A percentile compares a stretch with the other conserved stretches of the same genome.
Evolutionary conservation across 2,888 invertebrate genomes (phyloP).

Genomic region (Peribatodes rhomboidaria): DNA sequence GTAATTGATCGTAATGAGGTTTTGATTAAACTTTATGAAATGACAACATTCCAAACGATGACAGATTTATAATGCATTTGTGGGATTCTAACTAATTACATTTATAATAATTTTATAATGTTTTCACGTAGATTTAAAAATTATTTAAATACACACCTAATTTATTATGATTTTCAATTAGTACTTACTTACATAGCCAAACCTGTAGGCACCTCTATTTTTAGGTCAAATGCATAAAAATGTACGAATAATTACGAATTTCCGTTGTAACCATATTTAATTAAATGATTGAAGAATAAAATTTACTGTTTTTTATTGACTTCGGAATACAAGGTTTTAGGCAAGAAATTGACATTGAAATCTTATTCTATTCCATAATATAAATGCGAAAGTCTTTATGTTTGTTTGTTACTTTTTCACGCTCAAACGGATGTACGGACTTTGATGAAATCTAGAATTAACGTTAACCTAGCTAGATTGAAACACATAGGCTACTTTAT

Average conservation of each 20-base stretch:
- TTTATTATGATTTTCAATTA: background rate
- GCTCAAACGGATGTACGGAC: no score
- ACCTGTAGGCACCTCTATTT: conserved; percentile 1
- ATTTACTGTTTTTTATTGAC: conserved; percentile 13
- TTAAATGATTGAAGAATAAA: conserved; percentile 9
- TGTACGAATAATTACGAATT: conserved; percentile 2
- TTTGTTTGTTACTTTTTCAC: no score
- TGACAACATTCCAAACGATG: conserved; percentile 2
- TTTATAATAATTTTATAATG: background rate
- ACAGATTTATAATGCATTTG: conserved; percentile 1
- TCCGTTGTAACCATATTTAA: conserved; percentile 1
- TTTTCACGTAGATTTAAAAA: background rate
- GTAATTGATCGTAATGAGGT: background rate
- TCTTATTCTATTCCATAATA: no score
- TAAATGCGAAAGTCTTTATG: no score
- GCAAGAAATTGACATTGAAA: no score
- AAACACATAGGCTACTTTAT: background rate
- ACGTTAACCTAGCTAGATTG: no score
- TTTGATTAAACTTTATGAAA: background rate
- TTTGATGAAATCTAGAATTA: no score
- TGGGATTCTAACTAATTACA: background rate
- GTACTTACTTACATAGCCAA: conserved; percentile 1
- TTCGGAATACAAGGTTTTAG: background rate
- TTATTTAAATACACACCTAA: background rate
- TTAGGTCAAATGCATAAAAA: background rate